Evolutionary conservation across 2,888 invertebrate genomes (phyloP).

Genomic region (Epistrophe grossulariae): DNA sequence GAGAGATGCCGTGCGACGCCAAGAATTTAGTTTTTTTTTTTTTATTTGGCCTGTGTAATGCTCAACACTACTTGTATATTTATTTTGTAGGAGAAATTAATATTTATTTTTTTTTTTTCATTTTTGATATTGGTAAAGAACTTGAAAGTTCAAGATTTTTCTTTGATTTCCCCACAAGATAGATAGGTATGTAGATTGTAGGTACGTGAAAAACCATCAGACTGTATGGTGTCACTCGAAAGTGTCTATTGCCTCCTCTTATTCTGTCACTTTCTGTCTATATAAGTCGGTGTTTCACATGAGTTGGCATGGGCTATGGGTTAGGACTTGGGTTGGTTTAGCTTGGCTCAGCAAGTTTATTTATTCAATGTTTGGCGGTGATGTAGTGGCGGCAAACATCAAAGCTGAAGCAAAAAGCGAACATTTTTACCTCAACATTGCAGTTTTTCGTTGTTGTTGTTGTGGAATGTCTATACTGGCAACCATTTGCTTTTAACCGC

Average conservation of each 20-base stretch:
- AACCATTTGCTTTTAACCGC: constrained; percentile 39
- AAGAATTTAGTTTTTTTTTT: constrained; percentile 20
- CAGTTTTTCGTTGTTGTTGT: constrained; percentile 25
- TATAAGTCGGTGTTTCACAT: constrained; percentile 19
- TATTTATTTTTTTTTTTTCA: background rate
- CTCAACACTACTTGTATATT: background rate
- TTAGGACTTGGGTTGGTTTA: constrained; percentile 1
- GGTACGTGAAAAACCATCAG: constrained; percentile 53
- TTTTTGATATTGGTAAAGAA: constrained; percentile 36
- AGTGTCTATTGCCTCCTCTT: constrained; percentile 38
- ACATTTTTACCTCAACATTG: constrained; percentile 28
- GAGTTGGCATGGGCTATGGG: background rate
- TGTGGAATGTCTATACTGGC: constrained; percentile 14
- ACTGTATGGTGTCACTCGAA: constrained; percentile 55
- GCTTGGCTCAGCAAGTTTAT: constrained; percentile 24
- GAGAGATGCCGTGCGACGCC: background rate
- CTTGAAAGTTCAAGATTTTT: constrained; percentile 35
- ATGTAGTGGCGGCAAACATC: constrained; percentile 57
- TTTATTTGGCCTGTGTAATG: background rate
- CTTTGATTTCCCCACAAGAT: constrained; percentile 33
- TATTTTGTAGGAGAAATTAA: background rate
- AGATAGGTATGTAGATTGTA: no score
- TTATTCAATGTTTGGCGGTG: constrained; percentile 39
- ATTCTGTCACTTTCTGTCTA: constrained; percentile 22
- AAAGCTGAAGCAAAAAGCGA: constrained; percentile 42